Base-by-base conservation (phyloP, 2,797 vertebrate genomes). In the Phalloptychus januarius region DNA sequence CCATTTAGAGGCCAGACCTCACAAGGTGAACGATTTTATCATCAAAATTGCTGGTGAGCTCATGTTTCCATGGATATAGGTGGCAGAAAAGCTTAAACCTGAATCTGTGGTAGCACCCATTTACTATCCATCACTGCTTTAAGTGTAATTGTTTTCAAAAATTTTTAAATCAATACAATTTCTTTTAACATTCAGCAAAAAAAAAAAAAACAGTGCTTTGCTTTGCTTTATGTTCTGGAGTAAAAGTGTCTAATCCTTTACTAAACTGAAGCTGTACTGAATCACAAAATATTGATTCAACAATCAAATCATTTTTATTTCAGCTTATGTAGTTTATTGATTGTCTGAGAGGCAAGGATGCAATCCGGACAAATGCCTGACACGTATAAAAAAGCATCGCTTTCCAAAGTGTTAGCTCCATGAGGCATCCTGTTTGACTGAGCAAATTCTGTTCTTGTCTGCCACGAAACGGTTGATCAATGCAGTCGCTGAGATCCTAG, bases 401-500 rank as follows among this genome's bases (percentile, higher is more conserved):
- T 72, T 77, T 52, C 56, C 28, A 42, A 45, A 73, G 52, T 61
- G 73, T 48, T 33, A n/a, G 28, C 70, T 80, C 72, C 69, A 77
- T 80, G 78, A 83, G 72, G 74, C 79, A 52, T 58, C 79, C 76
- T 52, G 83, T 71, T 74, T 81, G 85, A 85, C 76, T 84, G 78
- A 79, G 77, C 73, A 80, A 84, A 23, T 79, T 90, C 80, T 74
- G 23, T 77, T 72, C 77, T 77, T 81, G 80, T 88, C 81, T 58
- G 80, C 80, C 25, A 44, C 1, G 75, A 79, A 74, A 83, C 74
- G 87, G 79, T 74, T 58, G 42, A 87, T 86, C 81, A 89, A 80
- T 82, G 81, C 84, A 78, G 79, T 82, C 85, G 74, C 58, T 79
- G 76, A 87, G 83, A 86, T 73, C 84, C 76, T 74, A 79, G 79